These are phyloP conservation scores for Athalia cordata DNA, from an alignment of 2,888 invertebrate genomes.

Conservation along the genomic window DNA sequence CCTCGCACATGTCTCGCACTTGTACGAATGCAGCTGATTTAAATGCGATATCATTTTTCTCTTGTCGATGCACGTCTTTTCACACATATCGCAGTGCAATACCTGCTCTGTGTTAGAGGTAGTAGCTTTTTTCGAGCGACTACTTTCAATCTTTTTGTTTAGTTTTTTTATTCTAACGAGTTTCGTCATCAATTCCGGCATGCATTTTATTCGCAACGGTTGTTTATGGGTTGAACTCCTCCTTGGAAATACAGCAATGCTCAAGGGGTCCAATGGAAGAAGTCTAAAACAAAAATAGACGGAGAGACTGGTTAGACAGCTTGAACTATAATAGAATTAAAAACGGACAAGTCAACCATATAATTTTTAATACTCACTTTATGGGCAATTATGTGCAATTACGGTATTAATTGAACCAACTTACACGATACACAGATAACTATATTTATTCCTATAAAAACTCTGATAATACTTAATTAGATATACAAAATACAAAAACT, in stretches of 20 bases:
- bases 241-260: conserved; percentile 18
- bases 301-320: not conserved
- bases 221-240: not conserved
- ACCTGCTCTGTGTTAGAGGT: not conserved
- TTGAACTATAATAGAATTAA: not conserved
- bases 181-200: conserved; percentile 13
- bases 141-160: not conserved
- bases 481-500: conserved; percentile 41
- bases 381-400: not conserved
- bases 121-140: not conserved
- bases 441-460: no score
- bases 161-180: not conserved
- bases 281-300: conserved; percentile 36
- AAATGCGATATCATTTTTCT: conserved; percentile 24
- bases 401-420: no score
- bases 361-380: conserved; percentile 30
- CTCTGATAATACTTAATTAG: not conserved
- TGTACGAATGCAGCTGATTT: conserved; percentile 22
- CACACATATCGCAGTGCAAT: conserved; percentile 40
- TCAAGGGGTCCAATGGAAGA: conserved; percentile 28
- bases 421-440: no score
- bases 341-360: not conserved
- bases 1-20: conserved; percentile 21
- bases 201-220: conserved; percentile 4
- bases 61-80: conserved; percentile 32